These are phyloP conservation scores for Amblyopsis hoosieri DNA, from an alignment of 2,797 vertebrate species.

Conservation along the genomic window DNA sequence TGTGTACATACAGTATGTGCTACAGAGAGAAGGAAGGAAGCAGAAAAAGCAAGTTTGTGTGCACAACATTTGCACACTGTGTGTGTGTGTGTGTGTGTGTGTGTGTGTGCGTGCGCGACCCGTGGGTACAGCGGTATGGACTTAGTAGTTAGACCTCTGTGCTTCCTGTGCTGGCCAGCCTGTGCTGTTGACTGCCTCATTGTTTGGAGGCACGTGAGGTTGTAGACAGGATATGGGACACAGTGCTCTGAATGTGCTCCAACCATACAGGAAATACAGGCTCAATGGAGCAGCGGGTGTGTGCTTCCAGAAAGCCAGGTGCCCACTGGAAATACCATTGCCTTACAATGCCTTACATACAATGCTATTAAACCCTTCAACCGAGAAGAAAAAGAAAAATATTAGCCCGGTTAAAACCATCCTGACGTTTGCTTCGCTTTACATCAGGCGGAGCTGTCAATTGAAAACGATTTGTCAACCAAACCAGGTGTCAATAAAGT, in stretches of 20 bases:
- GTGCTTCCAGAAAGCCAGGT: slow-evolving; percentile 31
- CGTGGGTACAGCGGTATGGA: too few species aligned
- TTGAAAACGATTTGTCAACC: too few species aligned
- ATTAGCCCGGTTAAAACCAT: too few species aligned
- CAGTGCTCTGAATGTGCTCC: slow-evolving; percentile 15
- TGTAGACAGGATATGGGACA: slow-evolving; percentile 55
- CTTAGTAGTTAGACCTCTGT: slow-evolving; percentile 6
- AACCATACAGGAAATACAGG: slow-evolving; percentile 47
- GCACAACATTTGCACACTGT: not conserved
- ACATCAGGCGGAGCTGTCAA: too few species aligned
- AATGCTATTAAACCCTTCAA: slow-evolving; percentile 4
- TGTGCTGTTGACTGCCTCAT: slow-evolving; percentile 39
- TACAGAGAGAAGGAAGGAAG: not conserved
- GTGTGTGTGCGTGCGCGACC: too few species aligned
- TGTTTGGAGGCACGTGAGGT: slow-evolving; percentile 38
- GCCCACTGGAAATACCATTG: slow-evolving; percentile 47
- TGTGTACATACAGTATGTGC: not conserved
- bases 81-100: not conserved
- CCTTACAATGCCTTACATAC: slow-evolving; percentile 10
- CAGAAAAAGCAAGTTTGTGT: not conserved
- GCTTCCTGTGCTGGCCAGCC: slow-evolving; percentile 36
- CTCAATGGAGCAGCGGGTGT: slow-evolving; percentile 41
- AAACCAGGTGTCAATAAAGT: too few species aligned
- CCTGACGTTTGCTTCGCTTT: too few species aligned
- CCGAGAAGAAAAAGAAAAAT: not conserved